Base-by-base conservation (phyloP, 1,140 invertebrate genomes). In the Brachystomella parvula region DNA sequence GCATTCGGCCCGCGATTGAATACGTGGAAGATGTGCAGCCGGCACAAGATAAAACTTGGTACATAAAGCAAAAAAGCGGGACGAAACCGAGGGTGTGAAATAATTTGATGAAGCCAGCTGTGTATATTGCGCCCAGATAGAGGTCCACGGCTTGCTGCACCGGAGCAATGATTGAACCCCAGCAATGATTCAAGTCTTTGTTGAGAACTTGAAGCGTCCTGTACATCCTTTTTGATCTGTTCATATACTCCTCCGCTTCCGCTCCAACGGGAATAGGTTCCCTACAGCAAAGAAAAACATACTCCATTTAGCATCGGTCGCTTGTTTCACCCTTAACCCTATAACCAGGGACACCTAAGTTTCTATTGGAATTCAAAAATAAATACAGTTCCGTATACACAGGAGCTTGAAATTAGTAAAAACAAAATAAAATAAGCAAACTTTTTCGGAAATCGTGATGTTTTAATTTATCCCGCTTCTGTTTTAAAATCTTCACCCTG, bases 21-120 rank as follows among this genome's bases (percentile, higher is more conserved):
- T 47, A 47, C 44, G 44, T 47, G 44, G 44, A 47, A 15, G 44
- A 47, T 21, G 44, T 47, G 44, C 44, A 47, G 44, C 44, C 44
- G 15, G 44, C 44, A 15, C 15, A 15, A 15, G 44, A 15, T 21
- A 47, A 21, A 15, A 47, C 44, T 21, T 47, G 44, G 44, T 47
- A 47, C 44, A 47, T 21, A 21, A 47, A 47, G 44, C 44, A 47
- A 21, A 47, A 47, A 21, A 47, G 44, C 21, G 44, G 15, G 44
- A 47, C 44, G 15, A 47, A 21, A 15, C 44, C 44, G 15, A 47
- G 15, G 44, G 44, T 47, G 44, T 47, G 44, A 47, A 15, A 21
- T 15, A 47, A 47, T 21, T 47, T 47, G 44, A 47, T 47, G 44
- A 47, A 47, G 15, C 44, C 44, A 21, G 15, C 15, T 21, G 44